phyloP scores from a whole-genome alignment of 2,888 invertebrate genomes.

The Blastobasis lacticolella region DNA sequence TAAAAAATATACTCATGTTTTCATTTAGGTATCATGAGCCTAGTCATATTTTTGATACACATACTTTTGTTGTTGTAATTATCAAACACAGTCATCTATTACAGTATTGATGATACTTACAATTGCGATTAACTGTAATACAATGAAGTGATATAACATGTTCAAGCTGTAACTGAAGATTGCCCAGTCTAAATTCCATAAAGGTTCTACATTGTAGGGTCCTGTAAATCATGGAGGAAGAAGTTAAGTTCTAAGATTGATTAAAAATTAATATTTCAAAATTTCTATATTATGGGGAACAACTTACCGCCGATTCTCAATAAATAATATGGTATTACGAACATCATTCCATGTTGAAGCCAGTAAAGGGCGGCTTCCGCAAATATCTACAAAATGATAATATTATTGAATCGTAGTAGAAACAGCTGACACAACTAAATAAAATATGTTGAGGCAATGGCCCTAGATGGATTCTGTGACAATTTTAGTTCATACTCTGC shows the following conservation, averaged over 20 bases:
- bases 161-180: constrained; percentile 85
- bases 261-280: not conserved
- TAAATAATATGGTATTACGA: constrained; percentile 94
- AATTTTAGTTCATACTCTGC: too few species aligned
- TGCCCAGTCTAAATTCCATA: constrained; percentile 85
- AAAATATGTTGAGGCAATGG: too few species aligned
- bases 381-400: constrained; percentile 78
- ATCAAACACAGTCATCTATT: too few species aligned
- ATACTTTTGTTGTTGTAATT: too few species aligned
- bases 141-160: constrained; percentile 87
- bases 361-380: constrained; percentile 95
- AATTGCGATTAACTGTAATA: constrained; percentile 80
- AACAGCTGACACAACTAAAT: too few species aligned
- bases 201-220: constrained; percentile 85
- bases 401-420: not conserved
- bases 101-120: constrained; percentile 51
- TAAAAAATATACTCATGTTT: too few species aligned
- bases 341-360: constrained; percentile 96
- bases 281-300: not conserved
- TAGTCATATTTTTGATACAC: too few species aligned
- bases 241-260: constrained; percentile 2
- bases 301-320: constrained; percentile 87
- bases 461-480: too few species aligned
- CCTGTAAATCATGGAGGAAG: constrained; percentile 64
- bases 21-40: too few species aligned